These are phyloP conservation scores for Python bivittatus DNA, from an alignment of 2,113 vertebrate species.

Conservation along the genomic window DNA sequence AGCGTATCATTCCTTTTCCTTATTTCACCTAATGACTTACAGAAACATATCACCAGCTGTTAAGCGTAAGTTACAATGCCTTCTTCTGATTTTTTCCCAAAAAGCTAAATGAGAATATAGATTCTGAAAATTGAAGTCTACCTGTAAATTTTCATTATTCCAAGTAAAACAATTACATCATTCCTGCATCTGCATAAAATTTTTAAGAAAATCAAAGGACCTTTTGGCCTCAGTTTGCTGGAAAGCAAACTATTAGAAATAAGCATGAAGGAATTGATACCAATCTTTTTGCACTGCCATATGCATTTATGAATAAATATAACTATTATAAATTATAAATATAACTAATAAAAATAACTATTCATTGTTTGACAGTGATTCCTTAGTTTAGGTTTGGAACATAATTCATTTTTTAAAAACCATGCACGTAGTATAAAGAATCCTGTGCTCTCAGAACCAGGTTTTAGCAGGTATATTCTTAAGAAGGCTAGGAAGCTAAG, in stretches of 20 bases:
- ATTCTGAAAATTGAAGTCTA: not conserved
- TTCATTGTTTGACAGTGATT: not conserved
- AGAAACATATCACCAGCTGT: not conserved
- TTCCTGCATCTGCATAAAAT: not conserved
- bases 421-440: not conserved
- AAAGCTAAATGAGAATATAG: not conserved
- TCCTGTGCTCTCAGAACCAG: not conserved
- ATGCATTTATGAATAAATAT: not conserved
- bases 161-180: constrained; percentile 21
- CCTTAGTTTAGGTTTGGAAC: not conserved
- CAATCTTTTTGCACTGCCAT: not conserved
- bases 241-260: not conserved
- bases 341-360: not conserved
- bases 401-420: not conserved
- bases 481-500: not conserved
- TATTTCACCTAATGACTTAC: not conserved
- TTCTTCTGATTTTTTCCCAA: constrained; percentile 6
- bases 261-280: not conserved
- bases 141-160: constrained; percentile 31
- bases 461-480: not conserved
- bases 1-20: not conserved
- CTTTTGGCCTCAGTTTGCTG: not conserved
- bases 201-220: not conserved
- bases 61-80: not conserved
- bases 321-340: not conserved